Evolutionary conservation across 2,797 vertebrate genomes (phyloP), one percentile per base, ranked within the genome.

Genomic region (Sphenopsis melanotis): DNA sequence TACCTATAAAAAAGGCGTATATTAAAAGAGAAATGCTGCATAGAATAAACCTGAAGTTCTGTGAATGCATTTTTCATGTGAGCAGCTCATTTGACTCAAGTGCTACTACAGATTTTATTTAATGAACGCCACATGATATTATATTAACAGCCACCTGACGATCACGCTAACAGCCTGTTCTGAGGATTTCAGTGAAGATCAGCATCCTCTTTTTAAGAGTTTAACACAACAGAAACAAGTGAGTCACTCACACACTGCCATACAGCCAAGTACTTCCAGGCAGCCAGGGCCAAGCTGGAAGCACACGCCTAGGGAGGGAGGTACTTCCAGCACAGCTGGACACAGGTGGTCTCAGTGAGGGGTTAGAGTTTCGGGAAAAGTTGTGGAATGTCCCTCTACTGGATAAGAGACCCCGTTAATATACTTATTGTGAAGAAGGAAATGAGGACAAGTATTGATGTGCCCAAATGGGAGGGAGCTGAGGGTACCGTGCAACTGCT

Each of bases 261-360:
- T 5, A 26, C 0, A 0, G 41, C 42, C 3, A 0, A 55, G 21
- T 1, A 26, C 18, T 36, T 80, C 47, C 82, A 27, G 1, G 3
- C 32, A 65, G 75, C 42, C 75, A 32, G 61, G 50, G 44, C 22
- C 0, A 0, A 69, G 74, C 32, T 39, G 47, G 30, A 49, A 1
- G 3, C 22, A 2, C 0, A 1, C 30, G 10, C 36, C 5, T 7
- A 44, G 23, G 34, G 14, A 81, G 10, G 14, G 18, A 70, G 8
- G 5, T 10, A 23, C 47, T 22, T 65, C n/a, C 63, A 65, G 52
- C 1, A 9, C 1, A 0, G 44, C 44, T 57, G 32, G 26, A 69
- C 1, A 1, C 9, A 32, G 55, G 6, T 32, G n/a, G 23, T 53
- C 49, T 53, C 34, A 26, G 9, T 11, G 34, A 53, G 1, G 15